Base-by-base conservation (phyloP, 37 sponge, comb jelly and placozoan species). In the Diacarnus erythraeanus region DNA sequence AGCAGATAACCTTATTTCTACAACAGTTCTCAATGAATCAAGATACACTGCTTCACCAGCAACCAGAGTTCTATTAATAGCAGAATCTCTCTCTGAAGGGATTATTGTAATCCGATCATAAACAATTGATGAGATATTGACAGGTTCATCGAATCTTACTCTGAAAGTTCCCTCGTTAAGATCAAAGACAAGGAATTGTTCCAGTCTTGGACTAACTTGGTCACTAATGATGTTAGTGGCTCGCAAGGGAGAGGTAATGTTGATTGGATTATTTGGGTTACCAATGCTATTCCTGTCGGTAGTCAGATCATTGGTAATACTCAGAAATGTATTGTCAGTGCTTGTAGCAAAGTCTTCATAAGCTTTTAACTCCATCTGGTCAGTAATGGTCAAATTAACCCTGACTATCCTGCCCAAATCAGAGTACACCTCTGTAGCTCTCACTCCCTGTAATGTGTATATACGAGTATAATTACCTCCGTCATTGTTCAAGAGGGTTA, bases 141-240 rank as follows among this genome's bases (percentile, higher is more conserved):
- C 96, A 47, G 93, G 90, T 68, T 96, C 96, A 43, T 78, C 64
- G 44, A 96, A 96, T 34, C 43, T 20, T 20, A 96, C 64, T 40
- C 83, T 29, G 18, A 84, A 39, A 0, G 59, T 81, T 35, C 83
- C 80, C 20, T 15, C 37, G 25, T 80, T 61, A 21, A 93, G 38
- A 69, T 94, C 82, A 42, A 90, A 79, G 33, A 47, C 59, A 20
- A 54, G 21, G 47, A 90, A 84, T 6, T 35, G 5, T 3, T 44
- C 71, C 5, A 90, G 57, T 25, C n/a, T 10, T 2, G 88, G 88
- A 22, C 75, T 41, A 15, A 77, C 56, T 0, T 10, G 36, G 51
- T 92, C 92, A 4, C 51, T 47, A 41, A 67, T 35, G 3, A 92
- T 74, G 1, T 30, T 72, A 18, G 23, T 15, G 30, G 81, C 92